phyloP scores from a whole-genome alignment of 2,113 vertebrate species.

The Halichoerus grypus region DNA sequence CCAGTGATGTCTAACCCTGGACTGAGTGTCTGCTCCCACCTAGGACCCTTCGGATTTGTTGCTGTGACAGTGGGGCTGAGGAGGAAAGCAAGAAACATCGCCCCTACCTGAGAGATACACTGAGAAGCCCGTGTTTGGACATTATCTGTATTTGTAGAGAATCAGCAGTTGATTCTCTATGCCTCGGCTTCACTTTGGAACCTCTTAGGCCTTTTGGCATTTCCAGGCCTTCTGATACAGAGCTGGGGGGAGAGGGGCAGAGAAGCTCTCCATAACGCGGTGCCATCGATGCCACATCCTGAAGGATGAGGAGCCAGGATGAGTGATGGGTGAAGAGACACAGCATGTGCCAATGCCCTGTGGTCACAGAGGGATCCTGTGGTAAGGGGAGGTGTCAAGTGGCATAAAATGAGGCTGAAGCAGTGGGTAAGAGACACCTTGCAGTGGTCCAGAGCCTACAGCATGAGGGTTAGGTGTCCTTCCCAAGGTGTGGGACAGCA shows the following conservation, averaged over 20 bases:
- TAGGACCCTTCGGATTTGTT: neutral
- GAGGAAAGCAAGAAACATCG: neutral
- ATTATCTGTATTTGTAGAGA: neutral
- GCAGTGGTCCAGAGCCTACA: neutral
- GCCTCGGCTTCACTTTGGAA: neutral
- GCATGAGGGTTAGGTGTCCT: neutral
- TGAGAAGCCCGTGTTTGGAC: neutral
- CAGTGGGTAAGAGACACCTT: neutral
- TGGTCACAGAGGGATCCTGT: neutral
- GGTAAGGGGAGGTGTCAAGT: neutral
- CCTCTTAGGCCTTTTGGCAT: neutral
- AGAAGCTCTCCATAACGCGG: too few species aligned
- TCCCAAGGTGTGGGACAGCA: neutral
- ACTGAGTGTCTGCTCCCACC: rapidly evolving
- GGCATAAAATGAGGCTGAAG: neutral
- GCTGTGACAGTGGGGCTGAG: neutral
- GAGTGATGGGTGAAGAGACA: neutral
- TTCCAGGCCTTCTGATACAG: neutral
- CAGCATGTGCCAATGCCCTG: neutral
- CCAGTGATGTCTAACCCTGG: neutral
- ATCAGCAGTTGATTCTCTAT: neutral
- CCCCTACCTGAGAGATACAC: neutral
- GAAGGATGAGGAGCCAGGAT: neutral
- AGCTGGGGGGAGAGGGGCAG: neutral
- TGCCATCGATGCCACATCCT: neutral